Conservation (phyloP, 2,113 vertebrate genomes). For the Microtus oregoni region DNA sequence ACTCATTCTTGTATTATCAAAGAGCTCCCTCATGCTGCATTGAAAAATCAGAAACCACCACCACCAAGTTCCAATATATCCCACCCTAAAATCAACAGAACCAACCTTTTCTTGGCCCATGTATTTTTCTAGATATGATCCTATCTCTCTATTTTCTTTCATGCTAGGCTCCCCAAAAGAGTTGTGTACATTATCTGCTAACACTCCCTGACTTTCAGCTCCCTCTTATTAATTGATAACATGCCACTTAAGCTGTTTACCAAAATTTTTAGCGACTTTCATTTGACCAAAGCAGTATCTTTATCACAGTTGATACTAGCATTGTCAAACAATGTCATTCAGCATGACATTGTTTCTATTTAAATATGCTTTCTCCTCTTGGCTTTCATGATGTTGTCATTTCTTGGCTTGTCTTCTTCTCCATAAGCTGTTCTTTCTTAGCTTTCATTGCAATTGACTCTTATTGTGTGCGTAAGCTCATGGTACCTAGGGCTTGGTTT, state of each 20-base stretch:
- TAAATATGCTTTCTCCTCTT: neutral
- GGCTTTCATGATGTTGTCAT: neutral
- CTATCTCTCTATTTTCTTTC: neutral
- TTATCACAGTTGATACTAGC: neutral
- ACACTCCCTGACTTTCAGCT: neutral
- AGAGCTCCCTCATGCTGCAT: neutral
- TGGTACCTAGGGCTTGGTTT: neutral
- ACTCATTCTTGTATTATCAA: neutral
- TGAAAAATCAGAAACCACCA: neutral
- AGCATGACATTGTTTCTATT: neutral
- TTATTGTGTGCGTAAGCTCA: neutral
- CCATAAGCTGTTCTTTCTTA: neutral
- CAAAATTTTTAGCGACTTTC: neutral
- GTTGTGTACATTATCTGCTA: neutral
- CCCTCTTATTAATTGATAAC: neutral
- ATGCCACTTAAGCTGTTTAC: conserved; percentile 1
- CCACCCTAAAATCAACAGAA: conserved; percentile 39
- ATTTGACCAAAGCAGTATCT: neutral
- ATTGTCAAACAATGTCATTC: neutral
- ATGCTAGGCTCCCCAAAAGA: neutral
- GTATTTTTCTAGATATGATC: neutral
- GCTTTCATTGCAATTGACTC: neutral
- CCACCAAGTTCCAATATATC: neutral
- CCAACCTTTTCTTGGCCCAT: neutral
- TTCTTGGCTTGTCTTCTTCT: neutral